phyloP scores from a whole-genome alignment of 1,140 invertebrate genomes.

The Drosophila truncata region DNA sequence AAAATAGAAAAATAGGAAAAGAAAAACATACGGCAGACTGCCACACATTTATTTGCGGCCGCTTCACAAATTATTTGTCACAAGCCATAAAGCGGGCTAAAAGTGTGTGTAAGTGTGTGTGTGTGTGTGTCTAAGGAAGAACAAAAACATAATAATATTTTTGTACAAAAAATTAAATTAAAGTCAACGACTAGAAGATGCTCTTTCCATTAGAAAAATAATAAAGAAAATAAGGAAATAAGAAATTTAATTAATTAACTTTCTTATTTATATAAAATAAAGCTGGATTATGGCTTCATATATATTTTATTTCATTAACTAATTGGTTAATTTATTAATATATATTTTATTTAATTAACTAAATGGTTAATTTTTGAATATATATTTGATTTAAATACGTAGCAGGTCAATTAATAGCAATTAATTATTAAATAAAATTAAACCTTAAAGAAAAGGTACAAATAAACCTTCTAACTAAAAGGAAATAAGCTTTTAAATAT shows the following conservation, averaged over 20 bases:
- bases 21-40: constrained; percentile 30
- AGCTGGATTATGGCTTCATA: no score
- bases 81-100: constrained; percentile 75
- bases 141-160: constrained; percentile 17
- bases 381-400: not conserved
- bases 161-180: not conserved
- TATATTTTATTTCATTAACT: no score
- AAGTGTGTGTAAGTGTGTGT: constrained; percentile 22
- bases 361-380: no score
- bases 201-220: not conserved
- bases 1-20: not conserved
- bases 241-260: not conserved
- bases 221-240: no score
- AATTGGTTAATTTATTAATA: no score
- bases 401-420: not conserved
- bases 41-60: constrained; percentile 77
- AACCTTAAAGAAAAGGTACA: not conserved
- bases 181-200: not conserved
- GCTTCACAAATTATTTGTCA: constrained; percentile 81
- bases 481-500: no score
- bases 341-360: no score
- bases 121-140: constrained; percentile 15
- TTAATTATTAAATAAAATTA: not conserved
- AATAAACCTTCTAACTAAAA: no score
- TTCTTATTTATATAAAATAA: no score